These are phyloP conservation scores for Athene cunicularia DNA, from an alignment of 2,113 vertebrate species.

Conservation along the genomic window DNA sequence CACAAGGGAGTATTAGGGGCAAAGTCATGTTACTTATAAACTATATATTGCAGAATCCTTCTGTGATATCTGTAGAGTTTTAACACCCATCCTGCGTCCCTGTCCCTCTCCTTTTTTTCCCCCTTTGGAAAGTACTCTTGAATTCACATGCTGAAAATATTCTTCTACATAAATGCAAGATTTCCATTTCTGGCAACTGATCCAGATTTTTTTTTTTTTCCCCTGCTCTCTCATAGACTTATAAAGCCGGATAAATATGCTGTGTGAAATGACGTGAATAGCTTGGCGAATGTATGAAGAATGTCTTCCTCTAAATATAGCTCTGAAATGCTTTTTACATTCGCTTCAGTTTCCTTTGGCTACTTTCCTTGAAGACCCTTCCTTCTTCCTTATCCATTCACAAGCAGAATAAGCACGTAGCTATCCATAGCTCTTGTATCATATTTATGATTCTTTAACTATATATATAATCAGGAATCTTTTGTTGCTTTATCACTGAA, in stretches of 20 bases:
- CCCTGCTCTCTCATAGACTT: background rate
- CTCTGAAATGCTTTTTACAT: slow-evolving; percentile 22
- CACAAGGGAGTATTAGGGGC: background rate
- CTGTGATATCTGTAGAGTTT: background rate
- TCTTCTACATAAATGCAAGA: slow-evolving; percentile 26
- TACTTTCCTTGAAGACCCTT: slow-evolving; percentile 30
- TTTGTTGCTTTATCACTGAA: background rate
- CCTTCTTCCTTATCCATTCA: background rate
- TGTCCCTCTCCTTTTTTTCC: fast-evolving
- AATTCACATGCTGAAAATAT: slow-evolving; percentile 30
- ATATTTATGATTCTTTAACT: background rate
- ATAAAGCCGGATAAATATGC: slow-evolving; percentile 38
- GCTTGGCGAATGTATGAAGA: slow-evolving; percentile 35
- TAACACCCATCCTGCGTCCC: background rate
- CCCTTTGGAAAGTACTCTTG: background rate
- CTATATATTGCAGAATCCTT: background rate
- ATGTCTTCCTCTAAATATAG: slow-evolving; percentile 65
- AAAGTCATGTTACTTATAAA: background rate
- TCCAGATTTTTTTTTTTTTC: background rate
- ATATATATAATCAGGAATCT: background rate
- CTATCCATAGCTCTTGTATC: background rate
- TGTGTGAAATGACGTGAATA: slow-evolving; percentile 49
- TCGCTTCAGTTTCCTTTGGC: slow-evolving; percentile 27
- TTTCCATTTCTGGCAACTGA: slow-evolving; percentile 54
- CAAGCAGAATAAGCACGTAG: background rate